A percentile compares a stretch with the other conserved stretches of the same genome.
Conservation (phyloP, 2,797 vertebrate genomes). For the Parotocinclus haroldoi region DNA sequence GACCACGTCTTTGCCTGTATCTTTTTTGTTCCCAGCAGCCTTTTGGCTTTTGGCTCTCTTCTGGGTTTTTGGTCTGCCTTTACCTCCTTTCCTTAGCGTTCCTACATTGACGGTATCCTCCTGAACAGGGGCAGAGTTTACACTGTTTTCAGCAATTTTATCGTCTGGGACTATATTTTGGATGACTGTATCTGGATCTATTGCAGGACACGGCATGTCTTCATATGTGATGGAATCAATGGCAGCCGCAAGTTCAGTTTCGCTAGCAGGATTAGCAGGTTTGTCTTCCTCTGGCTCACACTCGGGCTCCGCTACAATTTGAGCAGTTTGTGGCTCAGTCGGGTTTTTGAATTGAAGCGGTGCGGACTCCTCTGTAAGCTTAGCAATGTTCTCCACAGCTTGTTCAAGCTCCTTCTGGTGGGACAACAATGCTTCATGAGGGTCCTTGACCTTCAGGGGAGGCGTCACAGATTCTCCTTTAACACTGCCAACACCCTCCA, state of each 20-base stretch:
- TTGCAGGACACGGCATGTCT: slow-evolving; percentile 70
- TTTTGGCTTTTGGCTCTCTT: slow-evolving; percentile 77
- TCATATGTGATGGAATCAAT: slow-evolving; percentile 93
- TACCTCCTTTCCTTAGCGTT: slow-evolving; percentile 72
- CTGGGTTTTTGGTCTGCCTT: slow-evolving; percentile 75
- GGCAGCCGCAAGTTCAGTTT: slow-evolving; percentile 92
- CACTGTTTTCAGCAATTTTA: slow-evolving; percentile 70
- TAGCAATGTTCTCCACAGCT: slow-evolving; percentile 93
- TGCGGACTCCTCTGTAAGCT: slow-evolving; percentile 76
- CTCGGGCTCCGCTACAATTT: slow-evolving; percentile 60
- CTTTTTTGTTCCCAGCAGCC: slow-evolving; percentile 74
- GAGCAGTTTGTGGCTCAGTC: slow-evolving; percentile 57
- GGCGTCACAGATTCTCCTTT: slow-evolving; percentile 66
- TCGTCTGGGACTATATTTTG: slow-evolving; percentile 58
- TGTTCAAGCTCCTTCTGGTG: slow-evolving; percentile 89
- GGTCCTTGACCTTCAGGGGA: slow-evolving; percentile 63
- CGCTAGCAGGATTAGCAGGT: slow-evolving; percentile 84
- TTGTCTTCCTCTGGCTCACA: slow-evolving; percentile 80
- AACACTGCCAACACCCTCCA: slow-evolving; percentile 60
- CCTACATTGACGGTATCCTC: slow-evolving; percentile 61
- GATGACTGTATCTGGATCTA: slow-evolving; percentile 64
- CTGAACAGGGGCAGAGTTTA: slow-evolving; percentile 57
- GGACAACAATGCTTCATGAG: slow-evolving; percentile 73
- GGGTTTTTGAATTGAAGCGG: slow-evolving; percentile 71
- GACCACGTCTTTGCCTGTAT: slow-evolving; percentile 61